phyloP scores from a whole-genome alignment of 2,888 invertebrate species.

The Torymus tubicola region DNA sequence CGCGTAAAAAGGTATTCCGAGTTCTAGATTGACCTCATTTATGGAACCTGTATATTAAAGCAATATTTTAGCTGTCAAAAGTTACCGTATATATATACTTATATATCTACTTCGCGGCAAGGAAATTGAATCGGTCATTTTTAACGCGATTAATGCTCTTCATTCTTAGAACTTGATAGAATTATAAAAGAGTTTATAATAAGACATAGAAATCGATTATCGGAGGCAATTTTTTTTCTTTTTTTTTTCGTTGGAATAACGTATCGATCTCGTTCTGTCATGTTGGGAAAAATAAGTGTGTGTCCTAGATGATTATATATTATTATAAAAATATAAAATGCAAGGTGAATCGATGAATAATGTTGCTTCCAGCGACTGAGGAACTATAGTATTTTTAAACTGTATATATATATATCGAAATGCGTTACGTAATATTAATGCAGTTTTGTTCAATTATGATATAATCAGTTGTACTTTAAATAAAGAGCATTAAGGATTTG shows the following conservation, averaged over 20 bases:
- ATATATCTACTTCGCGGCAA: too few relatives aligned
- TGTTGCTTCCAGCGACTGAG: neutral
- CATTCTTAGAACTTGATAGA: neutral
- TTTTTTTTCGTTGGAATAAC: neutral
- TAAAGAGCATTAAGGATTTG: too few relatives aligned
- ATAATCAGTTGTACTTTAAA: neutral
- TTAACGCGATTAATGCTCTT: neutral
- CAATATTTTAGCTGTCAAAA: too few relatives aligned
- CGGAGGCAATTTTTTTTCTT: slow-evolving; percentile 1
- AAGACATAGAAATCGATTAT: neutral
- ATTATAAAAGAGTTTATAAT: neutral
- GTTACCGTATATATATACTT: too few relatives aligned
- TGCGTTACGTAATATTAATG: slow-evolving; percentile 8
- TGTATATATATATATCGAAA: too few relatives aligned
- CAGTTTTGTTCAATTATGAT: neutral
- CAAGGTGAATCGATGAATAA: slow-evolving; percentile 3
- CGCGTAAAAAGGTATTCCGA: too few relatives aligned
- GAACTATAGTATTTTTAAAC: neutral
- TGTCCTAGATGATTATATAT: slow-evolving; percentile 12
- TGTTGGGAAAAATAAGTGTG: neutral
- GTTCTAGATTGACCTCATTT: too few relatives aligned
- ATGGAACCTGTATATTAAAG: too few relatives aligned
- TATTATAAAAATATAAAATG: slow-evolving; percentile 11
- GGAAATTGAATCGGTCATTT: neutral
- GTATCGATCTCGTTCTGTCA: neutral